Base-by-base conservation (phyloP, 2,888 invertebrate genomes). In the Caenorhabditis wallacei region DNA sequence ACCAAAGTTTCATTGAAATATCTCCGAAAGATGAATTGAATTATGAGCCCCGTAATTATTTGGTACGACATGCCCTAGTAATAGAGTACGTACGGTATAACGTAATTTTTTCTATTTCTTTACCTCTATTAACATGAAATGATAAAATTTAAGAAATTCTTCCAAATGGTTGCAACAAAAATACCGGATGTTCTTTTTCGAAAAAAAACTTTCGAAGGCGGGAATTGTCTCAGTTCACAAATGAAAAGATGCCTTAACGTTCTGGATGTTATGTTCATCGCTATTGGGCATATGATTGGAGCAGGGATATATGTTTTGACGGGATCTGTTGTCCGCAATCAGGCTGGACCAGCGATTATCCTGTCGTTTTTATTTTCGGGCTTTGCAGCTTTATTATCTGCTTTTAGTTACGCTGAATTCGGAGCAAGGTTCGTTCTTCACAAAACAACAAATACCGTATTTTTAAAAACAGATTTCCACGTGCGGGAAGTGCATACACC, bases 291-390 rank as follows among this genome's bases (percentile, higher is more conserved):
- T 30, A 86, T 86, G 86, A 84, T 86, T 46, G 86, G 86, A 43
- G 86, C 85, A 1, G 86, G 86, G n/a, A 86, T 86, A 10, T 86
- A 83, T 57, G 85, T 86, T 7, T 78, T 86, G 13, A 85, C 86
- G 2, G 86, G 96, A 51, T 94, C 95, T 0, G 96, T 96, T 1
- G 95, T 96, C 0, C 94, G 94, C 82, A 94, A 95, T 86, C 94
- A 95, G 90, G 96, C 97, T 0, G 98, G 98, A 0, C 98, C 98
- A 0, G 96, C 96, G 0, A 96, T 97, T 1, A 95, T 96, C 7
- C 91, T 98, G 18, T 93, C 94, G 8, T 94, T 95, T 91, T 92
- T 95, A 0, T 95, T 97, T 66, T 96, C 97, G 7, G 97, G 96
- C 1, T 92, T 97, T 1, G 93, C 96, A 30, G 96, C 96, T 0